A percentile compares a stretch with the other conserved stretches of the same genome.
These are phyloP conservation scores for Nymphalis urticae DNA, from an alignment of 2,888 invertebrate species.

Conservation along the genomic window DNA sequence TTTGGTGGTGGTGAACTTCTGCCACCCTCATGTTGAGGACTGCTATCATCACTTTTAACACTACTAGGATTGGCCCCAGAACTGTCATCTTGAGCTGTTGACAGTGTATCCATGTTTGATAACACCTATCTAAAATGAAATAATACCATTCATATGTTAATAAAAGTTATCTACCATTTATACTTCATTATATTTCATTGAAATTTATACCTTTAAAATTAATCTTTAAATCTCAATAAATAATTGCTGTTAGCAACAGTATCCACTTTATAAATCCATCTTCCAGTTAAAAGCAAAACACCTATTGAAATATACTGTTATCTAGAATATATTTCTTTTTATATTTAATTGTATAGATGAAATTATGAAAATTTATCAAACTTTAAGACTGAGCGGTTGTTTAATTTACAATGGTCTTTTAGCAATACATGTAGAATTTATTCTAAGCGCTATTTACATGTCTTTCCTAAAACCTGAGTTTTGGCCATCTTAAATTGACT, in stretches of 20 bases:
- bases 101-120: slow-evolving; percentile 60
- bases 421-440: slow-evolving; percentile 18
- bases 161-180: not conserved
- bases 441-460: slow-evolving; percentile 21
- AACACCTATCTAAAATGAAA: slow-evolving; percentile 10
- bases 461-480: not conserved
- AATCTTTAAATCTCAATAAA: no score
- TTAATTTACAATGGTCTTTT: slow-evolving; percentile 7
- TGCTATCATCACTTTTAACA: slow-evolving; percentile 75
- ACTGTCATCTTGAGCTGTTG: slow-evolving; percentile 59
- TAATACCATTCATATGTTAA: not conserved
- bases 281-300: no score
- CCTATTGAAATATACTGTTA: no score
- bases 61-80: slow-evolving; percentile 70
- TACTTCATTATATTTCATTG: no score
- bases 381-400: not conserved
- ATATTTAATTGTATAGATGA: not conserved
- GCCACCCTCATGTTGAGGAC: slow-evolving; percentile 64
- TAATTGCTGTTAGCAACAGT: no score
- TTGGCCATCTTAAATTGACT: not conserved
- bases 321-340: no score
- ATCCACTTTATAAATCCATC: no score
- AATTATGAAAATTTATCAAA: not conserved
- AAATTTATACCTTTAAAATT: no score
- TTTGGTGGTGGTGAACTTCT: slow-evolving; percentile 88